phyloP scores from a whole-genome alignment of 2,888 invertebrate genomes.

The Schizotus pectinicornis region DNA sequence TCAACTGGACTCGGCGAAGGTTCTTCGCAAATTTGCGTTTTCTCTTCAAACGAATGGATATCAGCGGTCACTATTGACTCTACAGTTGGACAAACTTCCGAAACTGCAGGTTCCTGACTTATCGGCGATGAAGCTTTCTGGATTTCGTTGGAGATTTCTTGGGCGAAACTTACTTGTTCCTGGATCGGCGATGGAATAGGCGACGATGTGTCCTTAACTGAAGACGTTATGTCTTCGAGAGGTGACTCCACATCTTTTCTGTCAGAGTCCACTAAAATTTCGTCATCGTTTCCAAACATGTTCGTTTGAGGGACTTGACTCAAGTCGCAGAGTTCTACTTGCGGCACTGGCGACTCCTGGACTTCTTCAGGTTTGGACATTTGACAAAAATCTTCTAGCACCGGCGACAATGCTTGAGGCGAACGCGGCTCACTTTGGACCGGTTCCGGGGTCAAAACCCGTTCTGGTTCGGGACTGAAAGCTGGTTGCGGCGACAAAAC shows the following conservation, averaged over 20 bases:
- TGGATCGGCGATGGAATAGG: conserved; percentile 19
- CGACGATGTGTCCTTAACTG: conserved; percentile 50
- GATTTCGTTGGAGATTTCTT: conserved; percentile 30
- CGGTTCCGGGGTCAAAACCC: conserved; percentile 15
- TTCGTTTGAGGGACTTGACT: background rate
- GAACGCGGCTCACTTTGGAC: conserved; percentile 16
- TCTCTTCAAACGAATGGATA: conserved; percentile 45
- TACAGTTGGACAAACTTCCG: conserved; percentile 27
- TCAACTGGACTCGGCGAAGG: conserved; percentile 41
- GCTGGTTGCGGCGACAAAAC: conserved; percentile 12
- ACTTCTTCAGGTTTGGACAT: too few relatives aligned
- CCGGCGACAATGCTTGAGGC: conserved; percentile 12
- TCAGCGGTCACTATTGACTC: conserved; percentile 41
- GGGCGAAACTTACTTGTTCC: conserved; percentile 24
- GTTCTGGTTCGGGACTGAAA: conserved; percentile 14
- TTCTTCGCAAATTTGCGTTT: conserved; percentile 41
- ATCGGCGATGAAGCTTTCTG: conserved; percentile 23
- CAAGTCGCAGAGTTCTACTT: background rate
- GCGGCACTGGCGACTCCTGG: background rate
- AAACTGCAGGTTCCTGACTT: conserved; percentile 3
- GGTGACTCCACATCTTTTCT: conserved; percentile 30
- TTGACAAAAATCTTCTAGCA: background rate
- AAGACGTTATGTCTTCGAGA: conserved; percentile 53
- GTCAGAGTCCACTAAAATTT: conserved; percentile 4
- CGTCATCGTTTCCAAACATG: conserved; percentile 2